Base-by-base conservation (phyloP, 1,140 invertebrate genomes). In the Drosophila watanabei region DNA sequence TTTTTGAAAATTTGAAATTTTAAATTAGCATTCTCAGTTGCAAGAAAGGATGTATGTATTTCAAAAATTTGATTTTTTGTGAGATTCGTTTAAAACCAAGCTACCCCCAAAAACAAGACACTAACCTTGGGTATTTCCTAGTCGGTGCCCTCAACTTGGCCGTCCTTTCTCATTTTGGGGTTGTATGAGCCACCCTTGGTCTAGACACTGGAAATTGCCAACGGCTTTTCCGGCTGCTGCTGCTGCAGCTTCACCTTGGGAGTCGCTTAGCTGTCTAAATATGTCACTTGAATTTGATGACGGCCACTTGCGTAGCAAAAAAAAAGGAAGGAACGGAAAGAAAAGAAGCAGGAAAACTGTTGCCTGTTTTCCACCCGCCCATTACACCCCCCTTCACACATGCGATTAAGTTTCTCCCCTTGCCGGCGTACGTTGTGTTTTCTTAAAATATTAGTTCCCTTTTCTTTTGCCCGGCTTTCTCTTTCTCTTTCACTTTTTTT, bases 191-290 rank as follows among this genome's bases (percentile, higher is more conserved):
- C 72, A 54, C 64, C 45, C 65, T 58, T 45, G 57, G 77, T 80
- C 77, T 73, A 80, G 79, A 80, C 77, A 56, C 63, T 73, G 79
- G 72, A 82, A 90, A 90, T 90, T 82, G 85, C 79, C 79, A 82
- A 69, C 62, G 77, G 77, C 77, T 80, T 77, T 58, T 77, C 64
- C 66, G 72, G 60, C 72, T 76, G 58, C 48, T 30, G 33, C 39
- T 18, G 20, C 33, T 63, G 18, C 51, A 58, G 61, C 43, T 90
- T 89, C 86, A 89, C 85, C 85, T 89, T 90, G 86, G 82, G 86
- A 91, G 82, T 90, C 87, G 86, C 87, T 90, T 90, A 82, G 86
- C 87, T 90, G 87, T 90, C 86, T 90, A 90, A 90, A 90, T 90
- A 90, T 90, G 86, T 90, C 86, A 90, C 86, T 90, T 91, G 86